Percentiles rank a stretch among this genome's conserved stretches.
Evolutionary conservation across 2,888 invertebrate genomes (phyloP).

Genomic region (Mantis religiosa): DNA sequence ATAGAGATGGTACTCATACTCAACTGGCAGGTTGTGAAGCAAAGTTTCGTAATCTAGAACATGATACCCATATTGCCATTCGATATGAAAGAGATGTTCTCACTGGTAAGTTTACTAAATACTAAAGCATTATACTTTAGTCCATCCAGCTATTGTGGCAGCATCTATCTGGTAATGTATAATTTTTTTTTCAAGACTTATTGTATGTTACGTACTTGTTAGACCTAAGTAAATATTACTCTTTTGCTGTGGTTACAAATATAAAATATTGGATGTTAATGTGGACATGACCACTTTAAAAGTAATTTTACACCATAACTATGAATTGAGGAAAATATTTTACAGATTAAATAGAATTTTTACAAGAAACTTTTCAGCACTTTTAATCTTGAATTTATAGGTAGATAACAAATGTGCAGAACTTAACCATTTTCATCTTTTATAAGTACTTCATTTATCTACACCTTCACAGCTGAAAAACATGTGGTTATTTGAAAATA

Average conservation of each 20-base stretch:
- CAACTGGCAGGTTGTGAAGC: slow-evolving; percentile 96
- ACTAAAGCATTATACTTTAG: not conserved
- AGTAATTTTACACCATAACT: too few species aligned
- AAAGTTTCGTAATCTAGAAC: slow-evolving; percentile 84
- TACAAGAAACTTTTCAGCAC: too few species aligned
- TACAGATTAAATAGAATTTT: too few species aligned
- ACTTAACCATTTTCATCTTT: too few species aligned
- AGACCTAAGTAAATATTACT: not conserved
- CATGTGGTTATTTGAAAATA: too few species aligned
- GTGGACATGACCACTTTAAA: too few species aligned
- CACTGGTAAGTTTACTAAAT: slow-evolving; percentile 56
- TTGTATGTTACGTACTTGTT: not conserved
- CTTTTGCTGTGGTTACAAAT: not conserved
- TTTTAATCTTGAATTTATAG: too few species aligned
- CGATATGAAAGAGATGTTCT: slow-evolving; percentile 87
- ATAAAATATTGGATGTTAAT: too few species aligned
- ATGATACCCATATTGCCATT: slow-evolving; percentile 86
- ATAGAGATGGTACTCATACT: slow-evolving; percentile 96
- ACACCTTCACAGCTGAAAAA: too few species aligned
- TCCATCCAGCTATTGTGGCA: not conserved
- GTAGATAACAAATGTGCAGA: too few species aligned
- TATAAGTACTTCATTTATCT: too few species aligned
- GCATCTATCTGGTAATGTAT: not conserved
- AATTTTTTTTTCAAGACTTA: not conserved
- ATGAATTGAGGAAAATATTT: too few species aligned